phyloP scores from a whole-genome alignment of 2,888 invertebrate genomes.

The Peribatodes rhomboidaria region DNA sequence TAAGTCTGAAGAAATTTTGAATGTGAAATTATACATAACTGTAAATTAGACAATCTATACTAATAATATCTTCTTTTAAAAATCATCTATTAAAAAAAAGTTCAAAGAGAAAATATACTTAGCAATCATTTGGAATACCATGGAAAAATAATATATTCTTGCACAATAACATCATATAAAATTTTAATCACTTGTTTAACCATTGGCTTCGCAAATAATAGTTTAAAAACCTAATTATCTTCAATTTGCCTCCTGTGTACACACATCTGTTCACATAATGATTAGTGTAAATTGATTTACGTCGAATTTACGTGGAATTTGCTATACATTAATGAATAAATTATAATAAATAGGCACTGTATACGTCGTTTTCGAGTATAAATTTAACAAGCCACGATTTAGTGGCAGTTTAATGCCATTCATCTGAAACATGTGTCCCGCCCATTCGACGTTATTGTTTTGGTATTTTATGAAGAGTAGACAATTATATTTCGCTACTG shows the following conservation, averaged over 20 bases:
- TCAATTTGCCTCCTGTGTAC: slow-evolving; percentile 21
- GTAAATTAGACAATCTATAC: too few relatives aligned
- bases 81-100: too few relatives aligned
- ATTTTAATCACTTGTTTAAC: slow-evolving; percentile 25
- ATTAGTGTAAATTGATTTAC: slow-evolving; percentile 46
- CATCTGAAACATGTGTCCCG: slow-evolving; percentile 46
- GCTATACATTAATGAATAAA: slow-evolving; percentile 47
- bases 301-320: slow-evolving; percentile 44
- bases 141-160: slow-evolving; percentile 7
- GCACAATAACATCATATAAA: slow-evolving; percentile 17
- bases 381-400: slow-evolving; percentile 52
- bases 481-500: slow-evolving; percentile 46
- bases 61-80: too few relatives aligned
- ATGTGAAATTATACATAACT: too few relatives aligned
- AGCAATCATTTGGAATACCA: neutral
- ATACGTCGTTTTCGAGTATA: slow-evolving; percentile 51
- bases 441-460: slow-evolving; percentile 46
- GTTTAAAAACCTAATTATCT: slow-evolving; percentile 30
- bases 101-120: too few relatives aligned
- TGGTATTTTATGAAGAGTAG: slow-evolving; percentile 48
- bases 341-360: slow-evolving; percentile 46
- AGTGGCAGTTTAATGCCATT: slow-evolving; percentile 48
- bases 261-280: slow-evolving; percentile 45
- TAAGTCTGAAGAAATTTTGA: too few relatives aligned
- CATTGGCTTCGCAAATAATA: slow-evolving; percentile 30